Evolutionary conservation across 2,888 invertebrate genomes (phyloP), one percentile per base, ranked within the genome.

Genomic region (Drosophila tripunctata): DNA sequence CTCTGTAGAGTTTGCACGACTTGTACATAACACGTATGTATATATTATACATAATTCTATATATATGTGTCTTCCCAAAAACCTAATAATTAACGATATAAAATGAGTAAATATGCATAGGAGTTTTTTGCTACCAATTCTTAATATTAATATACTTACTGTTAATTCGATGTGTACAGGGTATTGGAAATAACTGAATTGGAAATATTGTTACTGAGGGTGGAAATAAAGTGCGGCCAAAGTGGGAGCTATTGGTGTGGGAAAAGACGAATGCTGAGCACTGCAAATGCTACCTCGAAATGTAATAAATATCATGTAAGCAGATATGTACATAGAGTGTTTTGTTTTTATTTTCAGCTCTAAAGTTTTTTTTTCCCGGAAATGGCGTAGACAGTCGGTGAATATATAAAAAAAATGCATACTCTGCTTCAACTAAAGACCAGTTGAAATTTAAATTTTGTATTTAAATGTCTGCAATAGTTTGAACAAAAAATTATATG

Each of bases 301-400:
- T 50, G 61, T 72, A 71, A 72, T 71, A 72, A 66, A 71, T 72
- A 72, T 67, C 61, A 66, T 67, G 73, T 61, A 66, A 72, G 60
- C 55, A 72, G 51, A 72, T 66, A n/a, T n/a, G n/a, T n/a, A 60
- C 66, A 36, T 66, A n/a, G 22, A 43, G 50, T 55, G 52, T 43
- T 31, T 33, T 66, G 56, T 61, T 72, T 66, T 66, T 72, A 27
- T 56, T 35, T 45, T 15, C 48, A 30, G 19, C 36, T 52, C 47
- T 30, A 51, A 60, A 52, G 38, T 58, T 52, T 72, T n/a, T 10
- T 45, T 64, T 14, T n/a, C n/a, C n/a, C n/a, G 31, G 31, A 24
- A 47, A 56, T 51, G 56, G 33, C n/a, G 44, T 19, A 35, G 40
- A 8, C 6, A 30, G 35, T 7, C 15, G 60, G 31, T 14, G 41